A percentile compares a stretch with the other conserved stretches of the same genome.
These are phyloP conservation scores for Oncorhynchus masou DNA, from an alignment of 2,113 vertebrate species.

Conservation along the genomic window DNA sequence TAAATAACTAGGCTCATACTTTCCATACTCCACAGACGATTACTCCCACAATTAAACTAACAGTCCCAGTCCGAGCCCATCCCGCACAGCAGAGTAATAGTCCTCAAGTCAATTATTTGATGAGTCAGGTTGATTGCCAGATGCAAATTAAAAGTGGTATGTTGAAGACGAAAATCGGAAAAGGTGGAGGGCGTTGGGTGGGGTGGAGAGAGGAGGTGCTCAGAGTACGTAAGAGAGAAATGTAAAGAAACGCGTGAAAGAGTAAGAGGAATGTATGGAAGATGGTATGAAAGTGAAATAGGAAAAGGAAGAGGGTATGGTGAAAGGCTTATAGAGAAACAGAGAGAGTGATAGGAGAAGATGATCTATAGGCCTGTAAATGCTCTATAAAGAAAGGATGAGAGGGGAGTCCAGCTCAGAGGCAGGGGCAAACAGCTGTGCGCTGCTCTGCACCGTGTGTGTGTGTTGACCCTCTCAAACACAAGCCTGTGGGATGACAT, in stretches of 20 bases:
- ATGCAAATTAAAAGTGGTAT: constrained; percentile 16
- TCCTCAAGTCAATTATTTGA: constrained; percentile 20
- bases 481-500: constrained; percentile 63
- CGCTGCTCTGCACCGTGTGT: constrained; percentile 38
- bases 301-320: constrained; percentile 20
- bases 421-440: constrained; percentile 51
- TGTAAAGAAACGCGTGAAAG: constrained; percentile 21
- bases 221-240: neutral
- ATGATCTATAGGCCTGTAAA: constrained; percentile 33
- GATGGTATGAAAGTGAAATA: constrained; percentile 46
- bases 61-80: constrained; percentile 81
- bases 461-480: constrained; percentile 57
- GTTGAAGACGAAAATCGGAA: constrained; percentile 1
- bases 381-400: constrained; percentile 35
- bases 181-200: neutral
- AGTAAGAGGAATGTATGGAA: constrained; percentile 46
- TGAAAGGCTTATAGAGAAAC: constrained; percentile 19
- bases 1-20: constrained; percentile 95
- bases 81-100: constrained; percentile 40
- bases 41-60: constrained; percentile 94
- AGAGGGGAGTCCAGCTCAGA: constrained; percentile 26
- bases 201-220: neutral
- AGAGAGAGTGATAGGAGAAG: constrained; percentile 16
- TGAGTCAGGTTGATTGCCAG: constrained; percentile 9
- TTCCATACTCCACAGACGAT: constrained; percentile 90